Conservation (phyloP, 2,113 vertebrate genomes). For the Hiodon tergisus region DNA sequence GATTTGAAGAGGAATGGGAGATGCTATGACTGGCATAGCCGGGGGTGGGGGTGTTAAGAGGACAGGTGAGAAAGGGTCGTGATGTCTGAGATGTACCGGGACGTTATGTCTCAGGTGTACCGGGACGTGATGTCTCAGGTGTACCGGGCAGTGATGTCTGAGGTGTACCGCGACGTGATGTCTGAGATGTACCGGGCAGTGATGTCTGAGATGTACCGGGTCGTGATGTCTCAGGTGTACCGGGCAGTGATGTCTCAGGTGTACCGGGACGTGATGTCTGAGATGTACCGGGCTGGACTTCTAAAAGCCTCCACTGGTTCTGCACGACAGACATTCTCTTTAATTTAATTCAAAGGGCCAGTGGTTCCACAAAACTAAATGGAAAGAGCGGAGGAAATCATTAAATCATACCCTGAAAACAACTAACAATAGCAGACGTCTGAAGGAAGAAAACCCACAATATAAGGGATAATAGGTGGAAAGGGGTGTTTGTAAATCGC, state of each 20-base stretch:
- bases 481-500: constrained; percentile 17
- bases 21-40: too few relatives aligned
- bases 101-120: too few relatives aligned
- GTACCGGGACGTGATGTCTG: not conserved
- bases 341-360: not conserved
- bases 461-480: constrained; percentile 14
- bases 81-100: too few relatives aligned
- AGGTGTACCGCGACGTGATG: too few relatives aligned
- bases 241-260: too few relatives aligned
- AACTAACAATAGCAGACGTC: constrained; percentile 9
- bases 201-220: too few relatives aligned
- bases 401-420: not conserved
- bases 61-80: too few relatives aligned
- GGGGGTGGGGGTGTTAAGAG: too few relatives aligned
- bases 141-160: too few relatives aligned
- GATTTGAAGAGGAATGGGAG: not conserved
- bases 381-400: constrained; percentile 14
- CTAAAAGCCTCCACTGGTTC: not conserved
- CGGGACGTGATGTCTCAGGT: too few relatives aligned
- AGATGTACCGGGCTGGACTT: not conserved
- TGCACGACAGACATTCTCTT: not conserved
- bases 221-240: too few relatives aligned
- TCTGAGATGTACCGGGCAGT: too few relatives aligned
- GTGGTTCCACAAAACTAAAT: not conserved
- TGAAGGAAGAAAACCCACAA: constrained; percentile 3